Evolutionary conservation across 2,113 vertebrate genomes (phyloP).

Genomic region (Gavia stellata): DNA sequence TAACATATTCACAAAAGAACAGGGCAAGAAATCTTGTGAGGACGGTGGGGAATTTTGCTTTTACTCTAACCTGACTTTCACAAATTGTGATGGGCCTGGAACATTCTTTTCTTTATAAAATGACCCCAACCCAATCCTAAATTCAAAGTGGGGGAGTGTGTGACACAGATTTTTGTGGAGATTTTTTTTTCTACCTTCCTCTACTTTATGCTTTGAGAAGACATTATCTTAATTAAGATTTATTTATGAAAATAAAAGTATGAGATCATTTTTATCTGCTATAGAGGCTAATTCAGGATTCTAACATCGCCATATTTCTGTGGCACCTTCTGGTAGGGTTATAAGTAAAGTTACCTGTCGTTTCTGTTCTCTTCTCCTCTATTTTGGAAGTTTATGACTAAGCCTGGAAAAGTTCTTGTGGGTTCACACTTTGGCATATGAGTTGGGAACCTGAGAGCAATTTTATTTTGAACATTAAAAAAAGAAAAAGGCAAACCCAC

Average conservation of each 20-base stretch:
- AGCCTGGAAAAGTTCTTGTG: conserved; percentile 4
- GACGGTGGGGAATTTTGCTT: conserved; percentile 61
- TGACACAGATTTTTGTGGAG: neutral
- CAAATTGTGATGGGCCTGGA: conserved; percentile 5
- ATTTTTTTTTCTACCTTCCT: neutral
- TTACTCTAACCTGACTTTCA: conserved; percentile 52
- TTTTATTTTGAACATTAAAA: conserved; percentile 21
- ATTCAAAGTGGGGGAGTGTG: neutral
- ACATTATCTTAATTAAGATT: conserved; percentile 45
- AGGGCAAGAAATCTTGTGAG: conserved; percentile 64
- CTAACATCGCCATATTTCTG: neutral
- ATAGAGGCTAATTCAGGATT: conserved; percentile 17
- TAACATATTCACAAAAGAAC: conserved; percentile 67
- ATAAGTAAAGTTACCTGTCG: neutral
- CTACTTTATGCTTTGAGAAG: neutral
- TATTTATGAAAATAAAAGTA: conserved; percentile 39
- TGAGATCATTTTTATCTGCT: conserved; percentile 36
- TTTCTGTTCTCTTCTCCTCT: neutral
- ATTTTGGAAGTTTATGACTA: conserved; percentile 19
- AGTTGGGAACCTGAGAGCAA: neutral
- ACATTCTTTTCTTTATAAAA: conserved; percentile 62
- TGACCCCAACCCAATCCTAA: conserved; percentile 11
- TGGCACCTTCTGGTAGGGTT: neutral
- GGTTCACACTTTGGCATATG: neutral
- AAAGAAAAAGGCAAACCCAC: neutral